phyloP scores from a whole-genome alignment of 37 sponge, comb jelly and placozoan genomes.

The Hexactinellida sp. region DNA sequence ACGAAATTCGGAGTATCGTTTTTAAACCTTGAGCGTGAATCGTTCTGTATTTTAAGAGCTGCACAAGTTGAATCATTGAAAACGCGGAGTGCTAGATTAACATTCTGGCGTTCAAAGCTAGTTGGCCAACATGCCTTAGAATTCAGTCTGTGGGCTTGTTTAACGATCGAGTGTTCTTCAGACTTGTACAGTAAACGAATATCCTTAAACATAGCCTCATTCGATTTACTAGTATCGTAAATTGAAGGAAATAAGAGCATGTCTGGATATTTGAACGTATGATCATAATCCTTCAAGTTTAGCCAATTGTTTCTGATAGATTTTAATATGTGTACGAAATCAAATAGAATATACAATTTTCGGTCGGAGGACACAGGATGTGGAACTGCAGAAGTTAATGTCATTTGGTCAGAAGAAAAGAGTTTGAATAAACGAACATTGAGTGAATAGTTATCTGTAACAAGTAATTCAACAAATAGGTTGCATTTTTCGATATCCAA shows the following conservation, averaged over 20 bases:
- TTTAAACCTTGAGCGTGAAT: no score
- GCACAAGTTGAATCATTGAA: no score
- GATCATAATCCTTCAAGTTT: conserved; percentile 7
- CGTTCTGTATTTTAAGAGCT: no score
- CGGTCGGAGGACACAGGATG: neutral
- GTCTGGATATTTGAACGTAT: neutral
- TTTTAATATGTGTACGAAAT: neutral
- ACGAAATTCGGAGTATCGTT: no score
- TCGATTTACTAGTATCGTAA: neutral
- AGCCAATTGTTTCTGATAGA: conserved; percentile 4
- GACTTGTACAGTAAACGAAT: neutral
- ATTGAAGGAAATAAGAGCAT: neutral
- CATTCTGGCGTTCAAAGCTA: neutral
- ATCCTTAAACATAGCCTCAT: conserved; percentile 5
- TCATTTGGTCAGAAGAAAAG: neutral
- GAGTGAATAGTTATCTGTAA: neutral
- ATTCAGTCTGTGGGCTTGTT: conserved; percentile 3
- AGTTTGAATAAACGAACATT: conserved; percentile 6
- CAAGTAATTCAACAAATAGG: neutral
- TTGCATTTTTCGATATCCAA: neutral
- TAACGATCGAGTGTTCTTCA: neutral
- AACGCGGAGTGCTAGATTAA: neutral
- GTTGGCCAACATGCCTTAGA: neutral
- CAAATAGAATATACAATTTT: neutral
- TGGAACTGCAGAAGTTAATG: neutral